Conservation (phyloP, 2,113 vertebrate genomes). For the Panthera tigris region DNA sequence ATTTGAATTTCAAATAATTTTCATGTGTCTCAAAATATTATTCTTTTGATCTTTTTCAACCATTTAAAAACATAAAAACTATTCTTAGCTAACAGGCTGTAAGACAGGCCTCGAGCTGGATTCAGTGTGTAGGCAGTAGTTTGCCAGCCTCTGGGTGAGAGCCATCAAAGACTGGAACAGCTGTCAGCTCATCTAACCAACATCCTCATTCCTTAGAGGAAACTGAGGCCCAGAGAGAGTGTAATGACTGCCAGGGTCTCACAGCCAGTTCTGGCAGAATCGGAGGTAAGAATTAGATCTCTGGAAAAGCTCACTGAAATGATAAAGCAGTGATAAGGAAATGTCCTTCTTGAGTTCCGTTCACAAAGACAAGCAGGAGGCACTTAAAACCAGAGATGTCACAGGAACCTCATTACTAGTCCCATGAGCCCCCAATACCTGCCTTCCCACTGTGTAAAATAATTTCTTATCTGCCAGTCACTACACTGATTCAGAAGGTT, state of each 20-base stretch:
- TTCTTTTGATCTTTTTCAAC: conserved; percentile 4
- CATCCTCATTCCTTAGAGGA: background rate
- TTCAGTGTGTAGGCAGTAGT: background rate
- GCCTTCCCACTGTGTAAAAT: background rate
- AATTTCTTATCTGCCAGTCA: background rate
- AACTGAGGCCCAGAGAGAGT: background rate
- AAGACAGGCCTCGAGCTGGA: background rate
- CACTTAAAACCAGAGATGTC: background rate
- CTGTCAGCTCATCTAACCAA: background rate
- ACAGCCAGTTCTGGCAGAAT: background rate
- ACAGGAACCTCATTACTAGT: background rate
- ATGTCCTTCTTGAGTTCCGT: background rate
- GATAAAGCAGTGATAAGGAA: background rate
- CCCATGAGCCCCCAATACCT: background rate
- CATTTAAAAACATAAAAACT: background rate
- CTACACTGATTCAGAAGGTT: background rate
- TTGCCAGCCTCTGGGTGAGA: background rate
- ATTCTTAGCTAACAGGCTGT: background rate
- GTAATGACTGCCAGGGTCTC: background rate
- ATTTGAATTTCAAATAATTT: background rate
- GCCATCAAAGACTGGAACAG: background rate
- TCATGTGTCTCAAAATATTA: background rate
- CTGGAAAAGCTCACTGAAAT: background rate
- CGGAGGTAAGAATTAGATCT: background rate
- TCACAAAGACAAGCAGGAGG: background rate